Evolutionary conservation across 2,113 vertebrate species (phyloP), one percentile per base, ranked within the genome.

Genomic region (Gavialis gangeticus): DNA sequence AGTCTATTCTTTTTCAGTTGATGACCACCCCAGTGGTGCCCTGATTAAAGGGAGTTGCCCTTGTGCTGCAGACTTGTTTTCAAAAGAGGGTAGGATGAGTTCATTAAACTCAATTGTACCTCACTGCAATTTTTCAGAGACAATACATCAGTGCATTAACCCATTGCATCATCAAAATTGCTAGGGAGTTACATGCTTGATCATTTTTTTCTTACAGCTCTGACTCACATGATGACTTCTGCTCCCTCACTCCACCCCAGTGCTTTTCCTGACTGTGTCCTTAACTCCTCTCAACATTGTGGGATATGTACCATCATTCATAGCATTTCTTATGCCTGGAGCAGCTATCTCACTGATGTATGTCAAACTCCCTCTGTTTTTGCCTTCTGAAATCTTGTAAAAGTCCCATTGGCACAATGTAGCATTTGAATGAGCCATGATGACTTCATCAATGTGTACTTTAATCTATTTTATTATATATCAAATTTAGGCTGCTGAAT

Each of bases 1-100:
- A 46, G 14, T 76, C 57, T 55, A 6, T 18, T 59, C 30, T 12
- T 54, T 24, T 18, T 3, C 27, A 57, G 59, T 76, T 17, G 9
- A 81, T 69, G 10, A 79, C 46, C 58, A 3, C 5, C 22, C 22
- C 27, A 67, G 59, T 4, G 30, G 17, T 4, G 57, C 7, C 3
- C 78, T 75, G 55, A 54, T 75, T 5, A 30, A 71, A 46, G 63
- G 34, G 6, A 0, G 0, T n/a, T 2, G 5, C 5, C 17, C 12
- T 46, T 83, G 17, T 12, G 2, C 4, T 22, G 14, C 12, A 88
- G 58, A 22, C 67, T 12, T 11, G 4, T 73, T 46, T 73, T 46
- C 69, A 22, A 15, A 37, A 73, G n/a, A 64, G 66, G 60, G 6
- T 0, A 1, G 14, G 62, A 58, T 88, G 62, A 21, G 76, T 56